Conservation (phyloP, 2,797 vertebrate species). For the Orestias chungarensis region DNA sequence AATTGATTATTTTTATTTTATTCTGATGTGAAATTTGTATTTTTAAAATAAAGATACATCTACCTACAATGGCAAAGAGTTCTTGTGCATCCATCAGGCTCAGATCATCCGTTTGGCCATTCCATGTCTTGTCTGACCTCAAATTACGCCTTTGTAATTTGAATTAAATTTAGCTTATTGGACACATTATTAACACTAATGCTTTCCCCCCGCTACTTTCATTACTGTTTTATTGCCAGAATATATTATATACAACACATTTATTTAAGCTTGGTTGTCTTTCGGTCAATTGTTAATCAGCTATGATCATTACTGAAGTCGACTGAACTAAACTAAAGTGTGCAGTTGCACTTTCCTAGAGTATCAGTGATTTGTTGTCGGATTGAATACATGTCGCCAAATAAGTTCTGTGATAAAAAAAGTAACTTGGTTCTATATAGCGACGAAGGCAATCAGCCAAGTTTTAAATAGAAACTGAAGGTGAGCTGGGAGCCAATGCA, state of each 20-base stretch:
- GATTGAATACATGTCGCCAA: background rate
- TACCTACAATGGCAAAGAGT: background rate
- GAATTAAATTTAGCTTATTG: background rate
- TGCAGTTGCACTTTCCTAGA: background rate
- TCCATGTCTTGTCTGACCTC: background rate
- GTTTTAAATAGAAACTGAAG: constrained; percentile 10
- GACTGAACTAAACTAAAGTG: background rate
- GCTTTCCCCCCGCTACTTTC: background rate
- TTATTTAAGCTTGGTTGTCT: background rate
- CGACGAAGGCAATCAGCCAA: constrained; percentile 4
- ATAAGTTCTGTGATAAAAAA: constrained; percentile 4
- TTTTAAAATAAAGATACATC: background rate
- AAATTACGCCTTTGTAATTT: background rate
- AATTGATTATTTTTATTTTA: background rate
- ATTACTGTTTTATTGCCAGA: background rate
- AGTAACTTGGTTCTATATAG: constrained; percentile 5
- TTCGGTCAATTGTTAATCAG: too few species aligned
- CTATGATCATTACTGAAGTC: background rate
- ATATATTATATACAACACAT: background rate
- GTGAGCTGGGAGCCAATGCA: background rate
- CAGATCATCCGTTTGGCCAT: background rate
- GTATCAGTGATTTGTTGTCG: background rate
- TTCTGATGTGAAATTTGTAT: background rate
- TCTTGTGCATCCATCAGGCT: background rate
- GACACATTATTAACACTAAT: background rate